Evolutionary conservation across 2,888 invertebrate genomes (phyloP).

Genomic region (Zygogramma bicolorata): DNA sequence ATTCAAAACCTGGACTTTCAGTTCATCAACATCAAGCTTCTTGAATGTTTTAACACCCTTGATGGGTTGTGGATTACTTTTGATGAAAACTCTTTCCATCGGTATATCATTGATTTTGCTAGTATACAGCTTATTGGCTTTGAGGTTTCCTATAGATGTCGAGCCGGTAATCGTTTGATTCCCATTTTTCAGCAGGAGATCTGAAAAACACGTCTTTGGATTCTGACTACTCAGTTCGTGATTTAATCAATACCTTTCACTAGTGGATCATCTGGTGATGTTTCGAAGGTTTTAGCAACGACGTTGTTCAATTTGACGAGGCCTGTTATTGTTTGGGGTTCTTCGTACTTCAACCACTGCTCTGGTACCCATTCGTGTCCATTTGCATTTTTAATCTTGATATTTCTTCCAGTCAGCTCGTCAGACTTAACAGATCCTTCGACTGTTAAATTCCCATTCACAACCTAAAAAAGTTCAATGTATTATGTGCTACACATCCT

Average conservation of each 20-base stretch:
- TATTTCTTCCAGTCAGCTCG: constrained; percentile 44
- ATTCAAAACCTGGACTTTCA: constrained; percentile 46
- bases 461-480: constrained; percentile 45
- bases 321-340: constrained; percentile 57
- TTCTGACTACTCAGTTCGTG: constrained; percentile 11
- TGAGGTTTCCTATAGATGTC: constrained; percentile 48
- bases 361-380: constrained; percentile 53
- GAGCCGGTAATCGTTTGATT: constrained; percentile 45
- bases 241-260: constrained; percentile 49
- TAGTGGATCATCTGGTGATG: constrained; percentile 39
- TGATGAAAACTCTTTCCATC: constrained; percentile 54
- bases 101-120: constrained; percentile 54
- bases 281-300: constrained; percentile 42
- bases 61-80: constrained; percentile 46
- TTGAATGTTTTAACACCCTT: constrained; percentile 56
- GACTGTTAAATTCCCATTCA: constrained; percentile 50
- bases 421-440: constrained; percentile 44
- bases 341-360: constrained; percentile 55
- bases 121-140: constrained; percentile 45
- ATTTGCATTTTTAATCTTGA: constrained; percentile 53
- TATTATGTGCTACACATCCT: too few species aligned
- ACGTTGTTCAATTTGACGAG: constrained; percentile 46
- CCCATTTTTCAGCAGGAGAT: constrained; percentile 48
- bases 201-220: constrained; percentile 39
- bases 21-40: constrained; percentile 42